A percentile compares a stretch with the other conserved stretches of the same genome.
Evolutionary conservation across 1,140 invertebrate genomes (phyloP).

Genomic region (Hormaphis cornu): DNA sequence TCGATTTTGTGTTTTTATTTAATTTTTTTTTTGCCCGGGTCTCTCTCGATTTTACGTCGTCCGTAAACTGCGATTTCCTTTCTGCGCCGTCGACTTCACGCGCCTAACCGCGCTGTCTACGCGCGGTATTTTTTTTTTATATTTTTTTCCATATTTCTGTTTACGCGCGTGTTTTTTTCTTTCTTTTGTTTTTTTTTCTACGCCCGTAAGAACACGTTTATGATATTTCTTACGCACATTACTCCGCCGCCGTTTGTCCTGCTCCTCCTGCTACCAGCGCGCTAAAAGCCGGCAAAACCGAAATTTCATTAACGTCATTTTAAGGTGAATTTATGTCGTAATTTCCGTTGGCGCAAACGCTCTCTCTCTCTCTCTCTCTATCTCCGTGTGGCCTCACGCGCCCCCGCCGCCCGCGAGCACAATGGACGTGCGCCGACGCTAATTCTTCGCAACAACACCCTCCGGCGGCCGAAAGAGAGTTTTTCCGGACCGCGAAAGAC

Average conservation of each 20-base stretch:
- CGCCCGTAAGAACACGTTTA: too few species aligned
- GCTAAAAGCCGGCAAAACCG: slow-evolving; percentile 21
- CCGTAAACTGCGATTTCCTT: too few species aligned
- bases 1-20: too few species aligned
- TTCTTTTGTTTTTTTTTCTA: too few species aligned
- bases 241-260: neutral
- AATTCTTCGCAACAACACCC: slow-evolving; percentile 30
- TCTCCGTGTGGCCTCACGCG: too few species aligned
- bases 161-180: neutral
- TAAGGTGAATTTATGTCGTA: slow-evolving; percentile 48
- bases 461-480: neutral
- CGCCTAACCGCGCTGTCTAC: too few species aligned
- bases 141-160: too few species aligned
- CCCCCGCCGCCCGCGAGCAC: neutral
- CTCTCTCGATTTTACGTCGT: too few species aligned
- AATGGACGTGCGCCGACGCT: slow-evolving; percentile 19
- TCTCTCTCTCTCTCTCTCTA: neutral
- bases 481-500: slow-evolving; percentile 12
- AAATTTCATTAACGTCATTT: slow-evolving; percentile 50
- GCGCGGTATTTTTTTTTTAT: too few species aligned
- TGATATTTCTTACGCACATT: too few species aligned
- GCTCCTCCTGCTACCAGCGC: neutral
- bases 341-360: slow-evolving; percentile 42
- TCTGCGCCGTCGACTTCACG: too few species aligned
- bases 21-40: too few species aligned